These are phyloP conservation scores for Brachyptera putata DNA, from an alignment of 2,888 invertebrate genomes.

Conservation along the genomic window DNA sequence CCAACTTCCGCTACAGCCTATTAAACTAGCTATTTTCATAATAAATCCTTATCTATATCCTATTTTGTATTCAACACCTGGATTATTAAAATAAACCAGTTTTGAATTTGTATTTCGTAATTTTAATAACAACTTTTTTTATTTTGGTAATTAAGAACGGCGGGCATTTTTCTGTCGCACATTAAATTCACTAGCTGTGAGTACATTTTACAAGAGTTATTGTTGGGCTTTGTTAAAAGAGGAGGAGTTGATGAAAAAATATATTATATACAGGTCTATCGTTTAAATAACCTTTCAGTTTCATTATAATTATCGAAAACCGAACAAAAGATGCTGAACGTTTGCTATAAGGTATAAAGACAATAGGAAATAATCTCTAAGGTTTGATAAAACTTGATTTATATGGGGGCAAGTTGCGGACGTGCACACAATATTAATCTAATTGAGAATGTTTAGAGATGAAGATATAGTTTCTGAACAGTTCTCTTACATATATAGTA, in stretches of 20 bases:
- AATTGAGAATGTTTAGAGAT: too few relatives aligned
- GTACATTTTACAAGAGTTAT: neutral
- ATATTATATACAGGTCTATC: neutral
- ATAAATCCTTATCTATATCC: conserved; percentile 4
- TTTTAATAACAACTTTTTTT: conserved; percentile 2
- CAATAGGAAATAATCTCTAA: too few relatives aligned
- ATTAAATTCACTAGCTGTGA: conserved; percentile 2
- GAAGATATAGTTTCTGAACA: too few relatives aligned
- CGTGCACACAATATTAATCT: too few relatives aligned
- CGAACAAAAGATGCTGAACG: too few relatives aligned
- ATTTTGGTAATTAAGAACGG: conserved; percentile 19
- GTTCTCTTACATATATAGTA: too few relatives aligned
- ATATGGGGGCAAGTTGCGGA: too few relatives aligned
- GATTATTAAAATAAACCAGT: conserved; percentile 18
- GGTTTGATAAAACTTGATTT: too few relatives aligned
- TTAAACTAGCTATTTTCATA: neutral
- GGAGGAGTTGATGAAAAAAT: neutral
- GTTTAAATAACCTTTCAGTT: conserved; percentile 9
- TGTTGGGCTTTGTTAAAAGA: neutral
- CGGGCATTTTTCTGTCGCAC: conserved; percentile 2
- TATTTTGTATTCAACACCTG: conserved; percentile 19
- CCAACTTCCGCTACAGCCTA: conserved; percentile 9
- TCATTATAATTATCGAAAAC: conserved; percentile 1
- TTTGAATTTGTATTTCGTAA: conserved; percentile 11
- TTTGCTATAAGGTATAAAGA: too few relatives aligned